Conservation (phyloP, 2,888 invertebrate species). For the Lepas anatifera region DNA sequence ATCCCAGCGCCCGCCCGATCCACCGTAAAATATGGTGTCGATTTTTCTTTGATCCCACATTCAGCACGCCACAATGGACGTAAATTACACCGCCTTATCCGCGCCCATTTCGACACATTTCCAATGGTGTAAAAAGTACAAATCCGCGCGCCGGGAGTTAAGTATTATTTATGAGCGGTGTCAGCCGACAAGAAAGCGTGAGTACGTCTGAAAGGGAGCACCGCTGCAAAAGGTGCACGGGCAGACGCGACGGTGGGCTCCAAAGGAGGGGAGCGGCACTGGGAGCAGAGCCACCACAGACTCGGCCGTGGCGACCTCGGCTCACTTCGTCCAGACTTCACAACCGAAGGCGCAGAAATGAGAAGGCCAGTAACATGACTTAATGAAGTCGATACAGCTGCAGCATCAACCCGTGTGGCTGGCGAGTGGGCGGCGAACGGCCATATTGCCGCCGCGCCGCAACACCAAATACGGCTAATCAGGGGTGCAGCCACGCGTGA, state of each 20-base stretch:
- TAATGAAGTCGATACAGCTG: too few species aligned
- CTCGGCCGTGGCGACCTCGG: too few species aligned
- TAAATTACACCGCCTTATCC: slow-evolving; percentile 2
- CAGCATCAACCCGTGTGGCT: too few species aligned
- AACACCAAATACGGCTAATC: too few species aligned
- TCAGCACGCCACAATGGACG: background rate
- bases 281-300: background rate
- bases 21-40: slow-evolving; percentile 6
- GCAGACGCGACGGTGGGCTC: too few species aligned
- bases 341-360: too few species aligned
- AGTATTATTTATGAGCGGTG: slow-evolving; percentile 4
- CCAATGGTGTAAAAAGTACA: slow-evolving; percentile 10
- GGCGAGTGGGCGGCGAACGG: too few species aligned
- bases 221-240: background rate
- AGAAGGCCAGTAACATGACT: too few species aligned
- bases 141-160: slow-evolving; percentile 4
- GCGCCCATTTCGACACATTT: slow-evolving; percentile 10
- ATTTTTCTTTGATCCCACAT: slow-evolving; percentile 6
- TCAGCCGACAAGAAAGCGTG: slow-evolving; percentile 6
- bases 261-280: background rate
- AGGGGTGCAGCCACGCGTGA: too few species aligned
- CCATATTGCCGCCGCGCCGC: too few species aligned
- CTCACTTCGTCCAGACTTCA: too few species aligned
- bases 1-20: background rate
- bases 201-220: background rate